Evolutionary conservation across 1,140 invertebrate genomes (phyloP).

Genomic region (Meloidogyne floridensis): DNA sequence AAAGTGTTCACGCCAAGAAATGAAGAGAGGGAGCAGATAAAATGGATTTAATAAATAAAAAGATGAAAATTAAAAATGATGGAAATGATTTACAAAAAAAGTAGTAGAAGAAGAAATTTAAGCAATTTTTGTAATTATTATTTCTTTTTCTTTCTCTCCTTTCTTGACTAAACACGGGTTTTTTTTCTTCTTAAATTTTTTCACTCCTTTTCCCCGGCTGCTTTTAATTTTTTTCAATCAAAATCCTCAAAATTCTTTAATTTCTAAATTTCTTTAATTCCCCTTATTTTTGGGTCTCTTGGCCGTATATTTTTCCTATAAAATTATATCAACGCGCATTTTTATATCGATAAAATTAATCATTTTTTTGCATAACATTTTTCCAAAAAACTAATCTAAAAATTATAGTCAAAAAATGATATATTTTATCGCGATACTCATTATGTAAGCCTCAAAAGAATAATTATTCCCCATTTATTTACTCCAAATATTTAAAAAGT

Average conservation of each 20-base stretch:
- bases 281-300: background rate
- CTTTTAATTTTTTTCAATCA: background rate
- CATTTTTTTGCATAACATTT: too few relatives aligned
- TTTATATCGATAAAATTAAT: background rate
- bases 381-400: too few relatives aligned
- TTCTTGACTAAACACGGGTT: background rate
- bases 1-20: constrained; percentile 1
- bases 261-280: background rate
- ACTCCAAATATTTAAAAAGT: too few relatives aligned
- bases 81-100: background rate
- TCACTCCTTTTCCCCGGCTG: background rate
- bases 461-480: too few relatives aligned
- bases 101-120: background rate
- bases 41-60: background rate
- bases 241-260: background rate
- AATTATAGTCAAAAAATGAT: too few relatives aligned
- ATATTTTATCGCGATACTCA: too few relatives aligned
- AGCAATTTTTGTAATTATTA: background rate
- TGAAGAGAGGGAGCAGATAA: background rate
- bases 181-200: background rate
- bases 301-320: background rate
- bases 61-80: background rate
- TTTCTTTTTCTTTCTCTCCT: background rate
- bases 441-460: too few relatives aligned
- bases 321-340: background rate